A percentile compares a stretch with the other conserved stretches of the same genome.
Evolutionary conservation across 2,797 vertebrate species (phyloP).

Genomic region (Botia kubotai): DNA sequence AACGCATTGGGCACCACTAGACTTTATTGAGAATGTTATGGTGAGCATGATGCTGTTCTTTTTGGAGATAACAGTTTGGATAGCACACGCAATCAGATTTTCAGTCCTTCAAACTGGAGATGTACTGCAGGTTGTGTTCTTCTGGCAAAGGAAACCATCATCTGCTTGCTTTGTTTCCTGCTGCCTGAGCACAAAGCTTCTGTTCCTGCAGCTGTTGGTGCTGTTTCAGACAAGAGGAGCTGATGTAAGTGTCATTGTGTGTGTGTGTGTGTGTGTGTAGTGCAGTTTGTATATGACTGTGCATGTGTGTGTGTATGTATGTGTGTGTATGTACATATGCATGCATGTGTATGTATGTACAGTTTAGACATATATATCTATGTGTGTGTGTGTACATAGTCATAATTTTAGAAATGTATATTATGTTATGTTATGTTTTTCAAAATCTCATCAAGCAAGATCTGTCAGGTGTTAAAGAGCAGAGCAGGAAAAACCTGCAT

Average conservation of each 20-base stretch:
- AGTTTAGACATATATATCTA: background rate
- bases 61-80: background rate
- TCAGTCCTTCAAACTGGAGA: constrained; percentile 33
- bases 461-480: constrained; percentile 2
- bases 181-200: constrained; percentile 11
- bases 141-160: constrained; percentile 40
- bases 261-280: background rate
- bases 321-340: too few relatives aligned
- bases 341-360: background rate
- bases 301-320: too few relatives aligned
- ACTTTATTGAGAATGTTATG: background rate
- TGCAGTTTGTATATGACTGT: too few relatives aligned
- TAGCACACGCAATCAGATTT: background rate
- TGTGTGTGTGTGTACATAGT: too few relatives aligned
- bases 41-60: background rate
- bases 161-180: constrained; percentile 45
- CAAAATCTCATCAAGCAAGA: too few relatives aligned
- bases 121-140: constrained; percentile 25
- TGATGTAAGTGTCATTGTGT: background rate
- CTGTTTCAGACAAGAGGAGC: background rate
- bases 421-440: too few relatives aligned
- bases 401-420: too few relatives aligned
- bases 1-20: background rate
- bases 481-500: background rate
- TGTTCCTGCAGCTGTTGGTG: constrained; percentile 7